Base-by-base conservation (phyloP, 2,888 invertebrate species). In the Cantharis rustica region DNA sequence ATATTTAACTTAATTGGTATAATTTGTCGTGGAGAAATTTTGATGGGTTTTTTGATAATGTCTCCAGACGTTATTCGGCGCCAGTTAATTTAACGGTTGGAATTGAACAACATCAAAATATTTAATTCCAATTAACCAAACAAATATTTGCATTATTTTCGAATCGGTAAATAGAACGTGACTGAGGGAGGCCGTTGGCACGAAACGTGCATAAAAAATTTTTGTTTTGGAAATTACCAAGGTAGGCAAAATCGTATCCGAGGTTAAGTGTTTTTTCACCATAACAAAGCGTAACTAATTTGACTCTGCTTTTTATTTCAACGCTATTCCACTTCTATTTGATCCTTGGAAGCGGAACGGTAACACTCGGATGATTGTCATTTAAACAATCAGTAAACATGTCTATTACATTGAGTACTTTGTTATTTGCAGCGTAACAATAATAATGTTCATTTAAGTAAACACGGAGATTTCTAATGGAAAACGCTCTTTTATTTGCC, bases 221-320 rank as follows among this genome's bases (percentile, higher is more conserved):
- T 31, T n/a, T 47, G n/a, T 47, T 47, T 47, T 47, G n/a, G 47
- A n/a, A 47, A 47, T 47, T 47, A 47, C 9, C 47, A 47, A 47
- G n/a, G 47, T n/a, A 47, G 47, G 13, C 47, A 47, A 47, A 47
- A 47, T 47, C 7, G n/a, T n/a, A 47, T 47, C n/a, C 47, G 47
- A 15, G 26, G 20, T 20, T 68, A 68, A 20, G 31, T 68, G 70
- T 70, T 75, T 75, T 71, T 71, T 71, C 71, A 68, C 68, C 61
- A 71, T 71, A 71, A 71, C 61, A 71, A 75, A 70, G 61, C 75
- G 66, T 75, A 68, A 75, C 75, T 75, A 71, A 75, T 75, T 75
- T 62, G 68, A 68, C 62, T 68, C 73, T 73, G 73, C 68, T 68
- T 73, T 73, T 73, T 73, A 73, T 73, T 73, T 73, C 73, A 73